Evolutionary conservation across 92 coral and sea anemone species (phyloP).

Genomic region (Bergia puertoricense): DNA sequence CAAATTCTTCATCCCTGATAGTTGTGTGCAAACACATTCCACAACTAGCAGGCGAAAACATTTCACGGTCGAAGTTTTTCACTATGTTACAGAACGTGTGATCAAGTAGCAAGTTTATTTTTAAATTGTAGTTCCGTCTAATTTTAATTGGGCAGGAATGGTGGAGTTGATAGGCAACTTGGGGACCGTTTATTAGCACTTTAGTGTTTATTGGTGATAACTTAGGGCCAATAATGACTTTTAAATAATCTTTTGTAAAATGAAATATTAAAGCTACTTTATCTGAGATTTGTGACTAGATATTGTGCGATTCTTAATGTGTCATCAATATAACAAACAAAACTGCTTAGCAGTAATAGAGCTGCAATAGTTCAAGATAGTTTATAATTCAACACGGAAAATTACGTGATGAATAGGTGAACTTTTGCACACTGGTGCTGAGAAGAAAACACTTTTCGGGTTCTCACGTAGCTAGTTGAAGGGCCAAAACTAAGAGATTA

Average conservation of each 20-base stretch:
- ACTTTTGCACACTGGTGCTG: neutral
- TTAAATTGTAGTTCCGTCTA: neutral
- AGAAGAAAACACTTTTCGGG: neutral
- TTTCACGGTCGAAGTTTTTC: neutral
- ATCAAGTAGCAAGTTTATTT: neutral
- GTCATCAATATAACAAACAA: constrained; percentile 10
- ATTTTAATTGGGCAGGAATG: neutral
- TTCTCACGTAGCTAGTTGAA: constrained; percentile 27
- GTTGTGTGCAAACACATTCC: constrained; percentile 18
- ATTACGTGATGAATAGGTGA: constrained; percentile 13
- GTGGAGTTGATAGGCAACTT: neutral
- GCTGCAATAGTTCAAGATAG: neutral
- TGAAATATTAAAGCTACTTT: constrained; percentile 17
- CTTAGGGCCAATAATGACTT: constrained; percentile 24
- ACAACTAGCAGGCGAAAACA: neutral
- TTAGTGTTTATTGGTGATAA: neutral
- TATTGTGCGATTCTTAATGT: constrained; percentile 15
- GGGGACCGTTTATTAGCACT: constrained; percentile 29
- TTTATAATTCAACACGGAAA: constrained; percentile 22
- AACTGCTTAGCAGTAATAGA: neutral
- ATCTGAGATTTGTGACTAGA: constrained; percentile 28
- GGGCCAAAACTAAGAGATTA: constrained; percentile 6
- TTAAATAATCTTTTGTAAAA: constrained; percentile 36
- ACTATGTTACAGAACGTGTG: neutral
- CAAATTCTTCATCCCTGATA: neutral